Conservation (phyloP, 2,888 invertebrate genomes). For the Rotaria sp. region DNA sequence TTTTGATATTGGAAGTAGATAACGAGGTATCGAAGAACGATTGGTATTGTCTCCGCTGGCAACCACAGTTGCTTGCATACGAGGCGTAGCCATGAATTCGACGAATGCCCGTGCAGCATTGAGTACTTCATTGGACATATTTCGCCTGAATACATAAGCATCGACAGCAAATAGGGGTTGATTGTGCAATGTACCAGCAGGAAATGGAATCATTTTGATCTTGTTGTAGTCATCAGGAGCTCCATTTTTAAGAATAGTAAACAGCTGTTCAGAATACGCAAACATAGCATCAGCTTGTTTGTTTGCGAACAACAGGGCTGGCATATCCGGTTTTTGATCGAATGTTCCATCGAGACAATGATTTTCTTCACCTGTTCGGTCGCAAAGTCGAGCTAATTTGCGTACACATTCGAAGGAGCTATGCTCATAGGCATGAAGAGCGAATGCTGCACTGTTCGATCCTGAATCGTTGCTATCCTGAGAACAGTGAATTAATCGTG, state of each 20-base stretch:
- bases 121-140: neutral
- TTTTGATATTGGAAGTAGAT: neutral
- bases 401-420: neutral
- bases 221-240: neutral
- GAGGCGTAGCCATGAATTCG: neutral
- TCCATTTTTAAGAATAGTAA: neutral
- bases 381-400: neutral
- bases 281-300: neutral
- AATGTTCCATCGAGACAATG: neutral
- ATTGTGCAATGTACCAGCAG: neutral
- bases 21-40: neutral
- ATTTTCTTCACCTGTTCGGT: neutral
- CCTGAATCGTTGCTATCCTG: neutral
- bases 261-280: neutral
- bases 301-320: neutral
- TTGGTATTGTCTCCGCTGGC: neutral
- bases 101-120: neutral
- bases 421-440: neutral
- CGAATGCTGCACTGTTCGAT: neutral
- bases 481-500: neutral
- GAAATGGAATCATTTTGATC: neutral
- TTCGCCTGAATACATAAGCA: neutral
- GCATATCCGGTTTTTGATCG: neutral
- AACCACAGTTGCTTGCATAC: neutral
- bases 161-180: neutral